Percentiles rank a stretch among this genome's conserved stretches.
Evolutionary conservation across 2,888 invertebrate species (phyloP).

Genomic region (Tricholauxania praeusta): DNA sequence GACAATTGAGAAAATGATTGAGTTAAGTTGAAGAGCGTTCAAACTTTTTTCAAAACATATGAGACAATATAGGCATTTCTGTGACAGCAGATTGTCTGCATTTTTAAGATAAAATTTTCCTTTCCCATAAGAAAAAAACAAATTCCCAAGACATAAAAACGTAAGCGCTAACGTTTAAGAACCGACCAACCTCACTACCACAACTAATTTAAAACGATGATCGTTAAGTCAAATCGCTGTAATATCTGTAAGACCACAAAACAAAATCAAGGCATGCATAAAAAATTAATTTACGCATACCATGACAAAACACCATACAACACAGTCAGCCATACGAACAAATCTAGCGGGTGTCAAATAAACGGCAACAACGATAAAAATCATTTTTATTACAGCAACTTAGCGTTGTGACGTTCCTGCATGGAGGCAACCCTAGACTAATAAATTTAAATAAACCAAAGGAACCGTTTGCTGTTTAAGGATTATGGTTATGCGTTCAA

Average conservation of each 20-base stretch:
- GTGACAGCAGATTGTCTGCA: too few relatives aligned
- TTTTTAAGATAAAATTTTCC: too few relatives aligned
- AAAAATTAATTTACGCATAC: conserved; percentile 2
- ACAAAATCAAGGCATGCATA: background rate
- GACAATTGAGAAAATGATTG: too few relatives aligned
- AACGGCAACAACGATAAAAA: conserved; percentile 6
- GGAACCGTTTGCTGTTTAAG: background rate
- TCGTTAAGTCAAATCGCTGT: background rate
- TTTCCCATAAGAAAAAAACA: too few relatives aligned
- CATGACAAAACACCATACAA: background rate
- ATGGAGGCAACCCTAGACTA: background rate
- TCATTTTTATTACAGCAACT: conserved; percentile 5
- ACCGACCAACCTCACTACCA: background rate
- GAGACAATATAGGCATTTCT: too few relatives aligned
- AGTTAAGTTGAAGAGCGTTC: too few relatives aligned
- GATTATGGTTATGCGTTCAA: too few relatives aligned
- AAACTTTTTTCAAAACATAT: too few relatives aligned
- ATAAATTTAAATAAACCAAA: conserved; percentile 11
- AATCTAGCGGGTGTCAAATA: conserved; percentile 8
- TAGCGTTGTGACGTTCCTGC: background rate
- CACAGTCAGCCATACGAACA: background rate
- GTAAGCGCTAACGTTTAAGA: too few relatives aligned
- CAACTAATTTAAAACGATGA: background rate
- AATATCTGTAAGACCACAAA: background rate
- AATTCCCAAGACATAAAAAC: too few relatives aligned